Conservation (phyloP, 1,140 invertebrate species). For the Bombyx mandarina region DNA sequence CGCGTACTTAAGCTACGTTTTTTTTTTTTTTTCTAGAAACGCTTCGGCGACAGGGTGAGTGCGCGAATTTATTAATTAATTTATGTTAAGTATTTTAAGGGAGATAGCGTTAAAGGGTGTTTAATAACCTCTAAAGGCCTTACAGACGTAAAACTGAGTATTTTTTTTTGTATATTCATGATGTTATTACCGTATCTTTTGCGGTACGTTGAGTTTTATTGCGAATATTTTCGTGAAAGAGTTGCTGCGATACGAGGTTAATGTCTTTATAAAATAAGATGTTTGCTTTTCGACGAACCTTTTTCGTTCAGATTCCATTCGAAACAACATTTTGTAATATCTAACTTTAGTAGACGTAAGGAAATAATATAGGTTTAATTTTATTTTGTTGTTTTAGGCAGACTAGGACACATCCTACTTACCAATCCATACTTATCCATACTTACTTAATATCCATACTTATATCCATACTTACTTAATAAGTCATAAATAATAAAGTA, state of each 20-base stretch:
- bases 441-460: too few relatives aligned
- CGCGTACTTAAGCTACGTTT: constrained; percentile 43
- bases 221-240: constrained; percentile 21
- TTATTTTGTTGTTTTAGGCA: too few relatives aligned
- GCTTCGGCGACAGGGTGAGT: constrained; percentile 57
- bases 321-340: too few relatives aligned
- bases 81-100: constrained; percentile 59
- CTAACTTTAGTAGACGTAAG: too few relatives aligned
- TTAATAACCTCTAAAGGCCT: constrained; percentile 22
- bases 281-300: too few relatives aligned
- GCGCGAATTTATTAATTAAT: constrained; percentile 65
- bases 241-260: constrained; percentile 5
- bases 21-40: constrained; percentile 32
- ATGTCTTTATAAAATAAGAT: too few relatives aligned
- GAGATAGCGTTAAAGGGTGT: constrained; percentile 46
- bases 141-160: constrained; percentile 21
- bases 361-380: too few relatives aligned
- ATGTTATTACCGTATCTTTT: constrained; percentile 31
- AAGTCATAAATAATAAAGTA: too few relatives aligned
- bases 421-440: too few relatives aligned
- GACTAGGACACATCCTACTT: too few relatives aligned
- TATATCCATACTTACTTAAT: too few relatives aligned
- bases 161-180: constrained; percentile 33
- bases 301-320: too few relatives aligned
- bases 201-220: constrained; percentile 28